phyloP scores from a whole-genome alignment of 2,113 vertebrate species.

The Calonectris borealis region DNA sequence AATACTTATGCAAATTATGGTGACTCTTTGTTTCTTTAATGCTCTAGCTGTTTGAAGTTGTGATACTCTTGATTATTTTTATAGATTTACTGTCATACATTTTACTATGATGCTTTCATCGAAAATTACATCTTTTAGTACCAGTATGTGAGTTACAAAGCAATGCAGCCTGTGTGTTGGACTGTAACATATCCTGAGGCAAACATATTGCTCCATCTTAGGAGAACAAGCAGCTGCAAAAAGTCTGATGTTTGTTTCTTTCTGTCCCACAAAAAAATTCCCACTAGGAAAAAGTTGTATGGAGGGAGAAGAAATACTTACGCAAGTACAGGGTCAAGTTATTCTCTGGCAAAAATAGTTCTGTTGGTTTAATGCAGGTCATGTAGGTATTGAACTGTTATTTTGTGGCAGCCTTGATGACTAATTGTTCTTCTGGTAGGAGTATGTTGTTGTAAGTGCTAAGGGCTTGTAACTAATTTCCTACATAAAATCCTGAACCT shows the following conservation, averaged over 20 bases:
- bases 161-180: background rate
- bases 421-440: background rate
- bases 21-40: background rate
- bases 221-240: background rate
- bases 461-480: background rate
- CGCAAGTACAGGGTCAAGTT: background rate
- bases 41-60: background rate
- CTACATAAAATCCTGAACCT: background rate
- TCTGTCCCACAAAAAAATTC: background rate
- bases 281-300: background rate
- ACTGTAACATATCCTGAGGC: background rate
- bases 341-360: background rate
- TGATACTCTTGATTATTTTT: background rate
- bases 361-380: background rate
- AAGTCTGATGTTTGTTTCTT: background rate
- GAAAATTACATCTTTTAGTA: background rate
- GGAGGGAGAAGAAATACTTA: background rate
- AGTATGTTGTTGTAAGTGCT: background rate
- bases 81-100: background rate
- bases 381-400: background rate
- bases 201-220: background rate
- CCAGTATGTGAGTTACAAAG: background rate
- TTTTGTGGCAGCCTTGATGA: background rate
- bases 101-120: background rate
- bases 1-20: background rate